Percentiles rank a stretch among this genome's conserved stretches.
Evolutionary conservation across 2,113 vertebrate genomes (phyloP).

Genomic region (Neoarius graeffei): DNA sequence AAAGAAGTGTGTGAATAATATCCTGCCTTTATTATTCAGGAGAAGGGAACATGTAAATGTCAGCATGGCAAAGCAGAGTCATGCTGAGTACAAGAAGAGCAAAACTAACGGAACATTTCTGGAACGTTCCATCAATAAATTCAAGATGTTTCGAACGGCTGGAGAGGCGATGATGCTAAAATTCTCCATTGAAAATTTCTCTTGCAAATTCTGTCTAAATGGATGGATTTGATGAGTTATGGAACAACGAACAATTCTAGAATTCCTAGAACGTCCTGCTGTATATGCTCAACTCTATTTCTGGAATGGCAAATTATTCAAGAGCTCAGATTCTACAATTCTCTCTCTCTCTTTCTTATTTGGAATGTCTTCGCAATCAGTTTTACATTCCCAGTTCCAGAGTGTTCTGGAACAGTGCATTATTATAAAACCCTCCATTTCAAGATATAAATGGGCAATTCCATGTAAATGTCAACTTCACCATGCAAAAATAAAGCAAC

Average conservation of each 20-base stretch:
- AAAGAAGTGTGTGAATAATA: neutral
- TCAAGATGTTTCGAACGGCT: neutral
- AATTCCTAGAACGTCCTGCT: neutral
- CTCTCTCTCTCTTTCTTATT: neutral
- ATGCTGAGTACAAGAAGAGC: neutral
- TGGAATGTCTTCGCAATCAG: neutral
- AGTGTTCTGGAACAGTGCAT: neutral
- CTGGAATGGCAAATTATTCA: neutral
- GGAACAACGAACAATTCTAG: neutral
- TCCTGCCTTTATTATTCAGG: constrained; percentile 5
- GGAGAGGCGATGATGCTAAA: neutral
- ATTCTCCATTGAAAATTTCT: neutral
- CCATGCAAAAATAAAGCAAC: no score
- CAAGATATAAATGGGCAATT: no score
- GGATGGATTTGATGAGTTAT: neutral
- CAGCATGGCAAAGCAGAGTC: neutral
- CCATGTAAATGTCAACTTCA: no score
- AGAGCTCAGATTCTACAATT: neutral
- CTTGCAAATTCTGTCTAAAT: neutral
- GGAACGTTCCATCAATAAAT: neutral
- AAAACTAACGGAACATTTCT: neutral
- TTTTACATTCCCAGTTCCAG: neutral
- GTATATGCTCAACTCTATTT: neutral
- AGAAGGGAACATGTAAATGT: constrained; percentile 18
- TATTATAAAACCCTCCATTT: neutral